phyloP scores from a whole-genome alignment of 2,888 invertebrate genomes.

The Melieria crassipennis region DNA sequence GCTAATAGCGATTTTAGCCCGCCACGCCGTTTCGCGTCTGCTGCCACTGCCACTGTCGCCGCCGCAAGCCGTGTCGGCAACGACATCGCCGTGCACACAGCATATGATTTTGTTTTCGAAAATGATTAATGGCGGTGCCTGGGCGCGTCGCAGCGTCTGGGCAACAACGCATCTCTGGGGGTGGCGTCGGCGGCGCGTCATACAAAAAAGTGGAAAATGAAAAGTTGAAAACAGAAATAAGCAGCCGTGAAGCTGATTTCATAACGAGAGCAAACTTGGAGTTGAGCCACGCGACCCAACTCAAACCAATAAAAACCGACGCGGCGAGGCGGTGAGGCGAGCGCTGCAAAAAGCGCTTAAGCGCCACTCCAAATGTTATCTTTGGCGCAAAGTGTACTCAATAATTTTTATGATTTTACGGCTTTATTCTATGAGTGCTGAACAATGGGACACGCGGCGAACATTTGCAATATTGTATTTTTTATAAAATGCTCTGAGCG shows the following conservation, averaged over 20 bases:
- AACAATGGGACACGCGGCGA: too few relatives aligned
- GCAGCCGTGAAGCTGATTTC: not conserved
- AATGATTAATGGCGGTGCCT: constrained; percentile 33
- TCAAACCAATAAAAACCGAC: too few relatives aligned
- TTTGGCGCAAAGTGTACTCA: too few relatives aligned
- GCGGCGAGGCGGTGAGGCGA: too few relatives aligned
- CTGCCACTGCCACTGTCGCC: not conserved
- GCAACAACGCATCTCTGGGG: not conserved
- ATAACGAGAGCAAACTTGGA: not conserved
- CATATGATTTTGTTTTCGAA: constrained; percentile 32
- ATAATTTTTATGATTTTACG: too few relatives aligned
- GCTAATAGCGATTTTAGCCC: constrained; percentile 30
- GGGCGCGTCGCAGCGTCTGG: too few relatives aligned
- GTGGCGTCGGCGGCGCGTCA: not conserved
- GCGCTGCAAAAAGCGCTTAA: too few relatives aligned
- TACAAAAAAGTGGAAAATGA: not conserved
- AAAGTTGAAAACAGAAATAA: not conserved
- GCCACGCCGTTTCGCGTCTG: not conserved
- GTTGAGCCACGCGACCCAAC: too few relatives aligned
- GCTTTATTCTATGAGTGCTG: too few relatives aligned
- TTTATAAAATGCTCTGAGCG: too few relatives aligned
- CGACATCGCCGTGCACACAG: constrained; percentile 14
- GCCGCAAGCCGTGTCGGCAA: not conserved
- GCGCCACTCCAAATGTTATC: too few relatives aligned
- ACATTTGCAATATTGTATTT: too few relatives aligned